Evolutionary conservation across 2,113 vertebrate species (phyloP).

Genomic region (Mesitornis unicolor): DNA sequence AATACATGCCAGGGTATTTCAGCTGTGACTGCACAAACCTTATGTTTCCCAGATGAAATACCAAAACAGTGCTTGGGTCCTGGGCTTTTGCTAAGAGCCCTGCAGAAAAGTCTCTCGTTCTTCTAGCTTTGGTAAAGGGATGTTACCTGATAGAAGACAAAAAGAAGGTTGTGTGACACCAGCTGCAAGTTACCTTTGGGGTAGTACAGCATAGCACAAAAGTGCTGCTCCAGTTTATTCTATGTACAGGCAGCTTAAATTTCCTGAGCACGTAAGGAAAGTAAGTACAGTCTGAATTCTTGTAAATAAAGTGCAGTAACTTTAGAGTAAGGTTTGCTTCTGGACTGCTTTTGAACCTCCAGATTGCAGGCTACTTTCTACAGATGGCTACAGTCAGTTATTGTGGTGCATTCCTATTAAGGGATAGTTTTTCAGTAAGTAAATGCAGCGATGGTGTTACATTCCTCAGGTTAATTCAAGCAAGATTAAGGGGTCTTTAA

Average conservation of each 20-base stretch:
- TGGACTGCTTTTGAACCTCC: neutral
- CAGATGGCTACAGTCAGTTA: neutral
- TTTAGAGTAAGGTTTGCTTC: neutral
- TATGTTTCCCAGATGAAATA: neutral
- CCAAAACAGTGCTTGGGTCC: fast-evolving
- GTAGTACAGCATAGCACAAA: neutral
- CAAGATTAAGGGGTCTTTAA: neutral
- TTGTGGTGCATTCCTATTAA: neutral
- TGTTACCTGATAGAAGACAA: slow-evolving; percentile 83
- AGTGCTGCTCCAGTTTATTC: neutral
- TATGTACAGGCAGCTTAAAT: neutral
- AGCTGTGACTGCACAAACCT: neutral
- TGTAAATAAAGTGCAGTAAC: neutral
- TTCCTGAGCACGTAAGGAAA: neutral
- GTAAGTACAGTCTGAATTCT: neutral
- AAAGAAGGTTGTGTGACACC: neutral
- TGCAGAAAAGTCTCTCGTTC: slow-evolving; percentile 36
- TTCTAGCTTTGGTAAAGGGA: slow-evolving; percentile 81
- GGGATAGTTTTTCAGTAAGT: neutral
- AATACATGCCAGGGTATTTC: neutral
- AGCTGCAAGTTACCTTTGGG: neutral
- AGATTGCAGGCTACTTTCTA: neutral
- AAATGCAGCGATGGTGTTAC: neutral
- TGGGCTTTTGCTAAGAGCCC: neutral
- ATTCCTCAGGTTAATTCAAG: neutral